Conservation (phyloP, 64 coral and sea anemone genomes). For the Pachyseris speciosa region DNA sequence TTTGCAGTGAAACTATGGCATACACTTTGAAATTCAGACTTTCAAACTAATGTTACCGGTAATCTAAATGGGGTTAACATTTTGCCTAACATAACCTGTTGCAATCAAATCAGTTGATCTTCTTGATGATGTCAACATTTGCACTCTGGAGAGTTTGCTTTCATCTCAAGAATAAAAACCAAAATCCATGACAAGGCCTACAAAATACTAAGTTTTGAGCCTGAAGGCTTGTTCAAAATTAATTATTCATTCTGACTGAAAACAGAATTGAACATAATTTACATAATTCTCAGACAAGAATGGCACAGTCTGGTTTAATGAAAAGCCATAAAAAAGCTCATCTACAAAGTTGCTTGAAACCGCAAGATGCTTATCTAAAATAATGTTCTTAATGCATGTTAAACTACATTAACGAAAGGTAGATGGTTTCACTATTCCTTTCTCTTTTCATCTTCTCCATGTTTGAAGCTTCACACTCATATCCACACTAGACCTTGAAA, state of each 20-base stretch:
- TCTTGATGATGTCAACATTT: no score
- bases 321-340: neutral
- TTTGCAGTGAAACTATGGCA: no score
- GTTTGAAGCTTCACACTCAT: no score
- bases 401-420: neutral
- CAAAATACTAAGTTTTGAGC: neutral
- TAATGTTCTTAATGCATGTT: neutral
- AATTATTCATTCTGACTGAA: constrained; percentile 57
- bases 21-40: no score
- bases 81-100: no score
- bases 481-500: no score
- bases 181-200: no score
- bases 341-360: neutral
- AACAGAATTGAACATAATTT: constrained; percentile 32
- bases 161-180: no score
- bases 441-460: neutral
- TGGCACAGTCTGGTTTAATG: constrained; percentile 2
- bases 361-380: neutral
- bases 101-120: no score
- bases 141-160: no score
- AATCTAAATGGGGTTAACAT: no score
- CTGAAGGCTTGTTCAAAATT: constrained; percentile 5
- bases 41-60: no score
- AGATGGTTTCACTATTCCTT: neutral
- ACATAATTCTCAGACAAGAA: constrained; percentile 73